These are phyloP conservation scores for Ips nitidus DNA, from an alignment of 1,140 invertebrate genomes.

Conservation along the genomic window DNA sequence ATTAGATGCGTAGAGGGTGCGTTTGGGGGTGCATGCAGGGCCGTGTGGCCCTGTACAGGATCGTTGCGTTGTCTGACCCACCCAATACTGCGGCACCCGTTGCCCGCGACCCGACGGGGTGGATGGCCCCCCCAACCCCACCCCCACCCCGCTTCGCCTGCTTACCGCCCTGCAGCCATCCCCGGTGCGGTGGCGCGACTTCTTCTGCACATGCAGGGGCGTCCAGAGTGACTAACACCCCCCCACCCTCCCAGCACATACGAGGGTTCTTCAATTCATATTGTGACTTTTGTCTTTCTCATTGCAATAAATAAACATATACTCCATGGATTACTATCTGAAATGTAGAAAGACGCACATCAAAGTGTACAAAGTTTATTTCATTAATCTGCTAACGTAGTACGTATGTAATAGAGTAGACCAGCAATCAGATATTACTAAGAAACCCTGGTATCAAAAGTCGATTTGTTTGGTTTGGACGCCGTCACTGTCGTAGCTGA, in stretches of 20 bases:
- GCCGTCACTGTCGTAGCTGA: slow-evolving; percentile 26
- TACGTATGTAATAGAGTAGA: not conserved
- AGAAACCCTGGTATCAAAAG: not conserved
- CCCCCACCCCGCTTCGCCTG: slow-evolving; percentile 41
- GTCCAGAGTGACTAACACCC: not conserved
- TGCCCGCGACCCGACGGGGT: slow-evolving; percentile 50
- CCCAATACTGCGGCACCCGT: slow-evolving; percentile 53
- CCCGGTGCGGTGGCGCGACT: slow-evolving; percentile 36
- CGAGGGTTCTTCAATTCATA: slow-evolving; percentile 1
- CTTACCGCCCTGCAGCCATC: slow-evolving; percentile 42
- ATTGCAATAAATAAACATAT: too few relatives aligned
- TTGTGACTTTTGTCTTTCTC: too few relatives aligned
- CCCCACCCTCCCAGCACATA: not conserved
- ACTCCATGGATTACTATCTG: too few relatives aligned
- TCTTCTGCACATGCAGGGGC: slow-evolving; percentile 34
- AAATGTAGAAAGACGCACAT: too few relatives aligned
- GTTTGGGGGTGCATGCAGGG: slow-evolving; percentile 41
- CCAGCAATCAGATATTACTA: not conserved
- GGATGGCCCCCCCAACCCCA: slow-evolving; percentile 41
- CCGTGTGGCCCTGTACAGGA: slow-evolving; percentile 36
- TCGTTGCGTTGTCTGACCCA: slow-evolving; percentile 52
- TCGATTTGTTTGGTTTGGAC: not conserved
- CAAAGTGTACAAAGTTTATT: not conserved
- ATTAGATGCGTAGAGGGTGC: slow-evolving; percentile 17
- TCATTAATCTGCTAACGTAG: slow-evolving; percentile 1